Percentiles rank a stretch among this genome's conserved stretches.
These are phyloP conservation scores for Dolichomitus sp. DNA, from an alignment of 2,888 invertebrate species.

Conservation along the genomic window DNA sequence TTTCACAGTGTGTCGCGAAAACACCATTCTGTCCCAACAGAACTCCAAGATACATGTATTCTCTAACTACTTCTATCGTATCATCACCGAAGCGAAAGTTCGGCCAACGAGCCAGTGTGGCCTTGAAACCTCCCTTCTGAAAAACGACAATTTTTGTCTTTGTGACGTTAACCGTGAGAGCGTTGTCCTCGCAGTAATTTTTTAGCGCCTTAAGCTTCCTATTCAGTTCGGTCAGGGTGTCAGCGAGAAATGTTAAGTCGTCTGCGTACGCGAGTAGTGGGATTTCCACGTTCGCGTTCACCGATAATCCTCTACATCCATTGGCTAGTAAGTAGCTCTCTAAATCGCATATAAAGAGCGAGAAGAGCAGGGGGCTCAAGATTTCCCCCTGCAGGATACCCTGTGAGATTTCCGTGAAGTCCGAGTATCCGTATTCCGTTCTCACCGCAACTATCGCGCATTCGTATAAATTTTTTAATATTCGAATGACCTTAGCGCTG, in stretches of 20 bases:
- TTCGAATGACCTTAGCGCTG: not conserved
- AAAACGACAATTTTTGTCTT: conserved; percentile 7
- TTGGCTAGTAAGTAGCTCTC: not conserved
- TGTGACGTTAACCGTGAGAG: conserved; percentile 3
- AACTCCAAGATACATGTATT: conserved; percentile 23
- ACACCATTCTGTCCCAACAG: not conserved
- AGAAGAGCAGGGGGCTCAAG: not conserved
- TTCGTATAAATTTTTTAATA: conserved; percentile 3
- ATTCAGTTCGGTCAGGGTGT: conserved; percentile 12
- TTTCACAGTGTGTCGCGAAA: not conserved
- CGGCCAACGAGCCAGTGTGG: not conserved
- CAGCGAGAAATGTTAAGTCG: conserved; percentile 28
- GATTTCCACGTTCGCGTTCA: not conserved
- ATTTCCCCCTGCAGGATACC: conserved; percentile 11
- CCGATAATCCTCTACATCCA: not conserved
- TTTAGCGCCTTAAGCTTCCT: not conserved
- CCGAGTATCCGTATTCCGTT: not conserved
- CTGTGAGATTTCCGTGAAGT: not conserved
- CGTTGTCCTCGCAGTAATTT: not conserved
- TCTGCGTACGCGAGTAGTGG: conserved; percentile 24
- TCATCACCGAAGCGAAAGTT: not conserved
- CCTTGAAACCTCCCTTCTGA: conserved; percentile 13
- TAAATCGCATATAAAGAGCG: conserved; percentile 1
- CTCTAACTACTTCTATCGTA: conserved; percentile 10
- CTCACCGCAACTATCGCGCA: not conserved